These are phyloP conservation scores for Falco punctatus DNA, from an alignment of 2,113 vertebrate genomes.

Conservation along the genomic window DNA sequence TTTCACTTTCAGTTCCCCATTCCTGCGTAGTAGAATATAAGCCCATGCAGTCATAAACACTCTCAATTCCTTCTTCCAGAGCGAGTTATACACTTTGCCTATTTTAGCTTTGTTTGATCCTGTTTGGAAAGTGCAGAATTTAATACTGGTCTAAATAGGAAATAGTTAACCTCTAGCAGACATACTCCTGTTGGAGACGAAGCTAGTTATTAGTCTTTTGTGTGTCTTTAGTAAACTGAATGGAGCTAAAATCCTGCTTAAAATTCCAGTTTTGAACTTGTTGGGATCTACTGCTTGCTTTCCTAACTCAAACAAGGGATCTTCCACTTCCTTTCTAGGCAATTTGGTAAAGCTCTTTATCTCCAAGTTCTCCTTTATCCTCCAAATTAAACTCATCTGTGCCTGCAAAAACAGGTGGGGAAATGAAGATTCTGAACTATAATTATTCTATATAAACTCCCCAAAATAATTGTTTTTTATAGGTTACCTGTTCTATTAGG, in stretches of 20 bases:
- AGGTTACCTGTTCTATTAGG: background rate
- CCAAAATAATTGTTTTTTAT: background rate
- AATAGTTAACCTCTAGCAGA: background rate
- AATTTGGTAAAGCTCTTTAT: background rate
- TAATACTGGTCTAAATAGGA: background rate
- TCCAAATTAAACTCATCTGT: background rate
- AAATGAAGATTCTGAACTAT: background rate
- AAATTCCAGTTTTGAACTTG: background rate
- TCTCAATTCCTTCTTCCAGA: background rate
- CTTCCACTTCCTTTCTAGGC: background rate
- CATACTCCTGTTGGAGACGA: background rate
- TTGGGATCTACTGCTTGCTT: background rate
- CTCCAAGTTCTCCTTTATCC: background rate
- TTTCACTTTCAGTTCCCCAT: background rate
- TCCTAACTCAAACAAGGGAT: background rate
- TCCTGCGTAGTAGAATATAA: background rate
- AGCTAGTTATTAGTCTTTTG: background rate
- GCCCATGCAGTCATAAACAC: background rate
- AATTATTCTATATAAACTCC: background rate
- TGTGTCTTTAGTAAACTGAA: background rate
- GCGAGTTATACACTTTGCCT: background rate
- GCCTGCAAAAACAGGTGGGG: background rate
- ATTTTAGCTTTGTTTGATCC: background rate
- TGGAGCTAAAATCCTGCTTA: background rate
- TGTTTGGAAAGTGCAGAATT: background rate